phyloP scores from a whole-genome alignment of 2,888 invertebrate species.

The Cordilura impudica region DNA sequence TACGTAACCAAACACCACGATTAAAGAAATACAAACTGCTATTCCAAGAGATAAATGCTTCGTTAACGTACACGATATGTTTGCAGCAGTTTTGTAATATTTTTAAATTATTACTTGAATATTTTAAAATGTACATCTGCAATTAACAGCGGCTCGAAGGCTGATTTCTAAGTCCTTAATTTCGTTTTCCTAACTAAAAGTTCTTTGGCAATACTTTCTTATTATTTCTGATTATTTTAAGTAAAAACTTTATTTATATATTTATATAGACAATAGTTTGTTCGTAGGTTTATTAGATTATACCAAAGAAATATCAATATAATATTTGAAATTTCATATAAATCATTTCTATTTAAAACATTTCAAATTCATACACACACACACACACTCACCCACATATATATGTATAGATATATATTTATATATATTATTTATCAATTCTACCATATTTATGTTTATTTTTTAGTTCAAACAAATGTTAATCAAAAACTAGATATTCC shows the following conservation, averaged over 20 bases:
- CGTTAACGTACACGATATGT: too few species aligned
- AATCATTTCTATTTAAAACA: neutral
- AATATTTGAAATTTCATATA: conserved; percentile 43
- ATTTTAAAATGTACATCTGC: too few species aligned
- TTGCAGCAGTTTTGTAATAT: too few species aligned
- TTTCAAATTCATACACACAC: conserved; percentile 1
- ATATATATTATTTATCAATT: conserved; percentile 1
- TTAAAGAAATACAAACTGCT: too few species aligned
- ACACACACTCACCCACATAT: neutral
- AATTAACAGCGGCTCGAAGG: too few species aligned
- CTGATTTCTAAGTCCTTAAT: too few species aligned
- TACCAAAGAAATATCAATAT: conserved; percentile 60
- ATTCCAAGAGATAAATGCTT: too few species aligned
- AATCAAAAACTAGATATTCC: neutral
- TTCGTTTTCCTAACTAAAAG: neutral
- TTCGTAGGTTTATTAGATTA: conserved; percentile 46
- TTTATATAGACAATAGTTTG: neutral
- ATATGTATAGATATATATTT: conserved; percentile 4
- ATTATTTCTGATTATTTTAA: neutral
- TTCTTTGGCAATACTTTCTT: neutral
- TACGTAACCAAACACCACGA: too few species aligned
- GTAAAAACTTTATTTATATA: neutral
- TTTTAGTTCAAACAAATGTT: neutral
- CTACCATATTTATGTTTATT: conserved; percentile 17
- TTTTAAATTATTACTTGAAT: too few species aligned